Base-by-base conservation (phyloP, 2,888 invertebrate species). In the Argyresthia goedartella region DNA sequence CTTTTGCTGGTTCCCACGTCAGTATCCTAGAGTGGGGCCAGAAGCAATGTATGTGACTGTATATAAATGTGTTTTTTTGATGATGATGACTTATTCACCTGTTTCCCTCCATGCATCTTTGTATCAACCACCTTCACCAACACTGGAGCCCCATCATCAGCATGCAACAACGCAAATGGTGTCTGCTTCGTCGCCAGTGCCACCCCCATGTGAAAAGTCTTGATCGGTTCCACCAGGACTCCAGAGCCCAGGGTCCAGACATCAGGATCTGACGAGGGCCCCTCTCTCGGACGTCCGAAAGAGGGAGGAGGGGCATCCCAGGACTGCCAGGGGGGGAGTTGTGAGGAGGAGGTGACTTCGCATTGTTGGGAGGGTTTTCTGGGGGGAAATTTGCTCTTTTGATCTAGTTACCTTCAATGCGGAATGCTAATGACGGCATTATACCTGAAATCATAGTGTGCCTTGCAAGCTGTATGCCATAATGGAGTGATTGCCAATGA, bases 161-260 rank as follows among this genome's bases (percentile, higher is more conserved):
- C 91, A 59, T 91, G 90, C 50, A 92, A 73, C 49, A 93, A 75
- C 0, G 92, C 93, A 64, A 93, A 93, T 0, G 93, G 92, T 0
- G 90, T 91, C 67, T 92, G 91, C 46, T 89, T 90, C 2, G 89
- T 88, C 7, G 89, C 79, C 55, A 90, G 62, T 4, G 92, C 92
- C 8, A 88, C 87, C 50, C 89, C 89, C 92, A 93, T 92, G 4
- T 92, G 92, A 55, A 89, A 90, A 0, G 92, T 92, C 60, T 90
- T 90, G 55, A 93, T 92, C 39, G 90, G 89, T 57, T 92, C 91
- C n/a, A 93, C 91, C 1, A 92, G 76, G 15, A 92, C 89, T 1
- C 91, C 90, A 54, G 85, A 73, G 34, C 67, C 65, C 55, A 73
- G 63, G 0, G 65, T 57, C 66, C 66, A 69, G 6, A 64, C 54